These are phyloP conservation scores for Melanerpes aurifrons DNA, from an alignment of 2,113 vertebrate genomes.

Conservation along the genomic window DNA sequence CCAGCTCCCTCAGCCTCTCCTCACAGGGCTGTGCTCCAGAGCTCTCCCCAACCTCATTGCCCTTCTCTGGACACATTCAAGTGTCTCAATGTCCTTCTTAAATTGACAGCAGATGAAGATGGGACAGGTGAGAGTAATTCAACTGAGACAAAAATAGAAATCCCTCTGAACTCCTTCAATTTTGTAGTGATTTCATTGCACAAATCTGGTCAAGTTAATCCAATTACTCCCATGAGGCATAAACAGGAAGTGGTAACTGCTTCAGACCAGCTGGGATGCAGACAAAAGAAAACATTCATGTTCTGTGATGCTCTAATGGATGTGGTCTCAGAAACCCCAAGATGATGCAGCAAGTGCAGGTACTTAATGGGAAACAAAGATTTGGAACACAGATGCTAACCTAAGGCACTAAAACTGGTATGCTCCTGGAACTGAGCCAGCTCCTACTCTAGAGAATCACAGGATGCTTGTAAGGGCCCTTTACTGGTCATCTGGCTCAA, in stretches of 20 bases:
- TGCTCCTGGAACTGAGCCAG: not conserved
- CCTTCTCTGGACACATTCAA: too few species aligned
- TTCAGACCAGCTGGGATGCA: not conserved
- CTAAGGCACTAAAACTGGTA: not conserved
- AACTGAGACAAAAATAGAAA: not conserved
- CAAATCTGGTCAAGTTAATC: not conserved
- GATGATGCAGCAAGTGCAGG: not conserved
- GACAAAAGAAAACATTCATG: not conserved
- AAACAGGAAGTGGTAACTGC: not conserved
- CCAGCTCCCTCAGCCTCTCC: too few species aligned
- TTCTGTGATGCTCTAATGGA: conserved; percentile 26
- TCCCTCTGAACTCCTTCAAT: not conserved
- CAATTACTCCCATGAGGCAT: not conserved
- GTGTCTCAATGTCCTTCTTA: too few species aligned
- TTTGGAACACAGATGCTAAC: not conserved
- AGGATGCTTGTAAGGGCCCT: not conserved
- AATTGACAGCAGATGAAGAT: not conserved
- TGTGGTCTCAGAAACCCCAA: not conserved
- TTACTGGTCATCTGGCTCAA: not conserved
- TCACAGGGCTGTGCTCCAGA: too few species aligned
- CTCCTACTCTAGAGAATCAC: not conserved
- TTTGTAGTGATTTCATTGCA: not conserved
- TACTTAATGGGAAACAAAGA: not conserved
- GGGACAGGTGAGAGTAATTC: not conserved
- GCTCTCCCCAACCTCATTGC: too few species aligned